Evolutionary conservation across 2,888 invertebrate genomes (phyloP).

Genomic region (Colletes collaris): DNA sequence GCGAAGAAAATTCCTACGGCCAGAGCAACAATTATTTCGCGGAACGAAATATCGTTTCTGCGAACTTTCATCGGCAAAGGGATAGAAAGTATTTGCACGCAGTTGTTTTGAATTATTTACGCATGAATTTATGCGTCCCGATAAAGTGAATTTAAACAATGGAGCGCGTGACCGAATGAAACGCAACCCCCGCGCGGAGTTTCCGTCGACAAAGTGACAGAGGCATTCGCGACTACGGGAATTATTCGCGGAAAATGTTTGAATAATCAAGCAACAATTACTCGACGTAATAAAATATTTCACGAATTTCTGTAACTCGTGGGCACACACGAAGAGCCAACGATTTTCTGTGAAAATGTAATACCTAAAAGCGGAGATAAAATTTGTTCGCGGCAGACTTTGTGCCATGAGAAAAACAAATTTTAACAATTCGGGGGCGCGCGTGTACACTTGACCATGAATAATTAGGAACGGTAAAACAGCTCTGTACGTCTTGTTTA

Average conservation of each 20-base stretch:
- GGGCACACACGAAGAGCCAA: too few species aligned
- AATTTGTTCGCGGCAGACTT: too few species aligned
- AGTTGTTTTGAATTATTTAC: conserved; percentile 46
- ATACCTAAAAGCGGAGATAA: too few species aligned
- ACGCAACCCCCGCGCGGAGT: conserved; percentile 15
- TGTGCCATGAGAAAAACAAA: too few species aligned
- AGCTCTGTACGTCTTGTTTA: too few species aligned
- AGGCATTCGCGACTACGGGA: not conserved
- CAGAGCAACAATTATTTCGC: conserved; percentile 38
- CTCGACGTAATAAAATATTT: not conserved
- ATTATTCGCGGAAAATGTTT: conserved; percentile 42
- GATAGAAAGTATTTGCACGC: conserved; percentile 39
- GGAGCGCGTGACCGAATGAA: conserved; percentile 32
- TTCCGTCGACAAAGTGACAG: conserved; percentile 20
- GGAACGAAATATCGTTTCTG: conserved; percentile 39
- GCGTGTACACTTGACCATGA: too few species aligned
- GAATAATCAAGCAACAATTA: not conserved
- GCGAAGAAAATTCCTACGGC: conserved; percentile 27
- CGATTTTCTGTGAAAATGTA: too few species aligned
- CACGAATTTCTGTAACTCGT: not conserved
- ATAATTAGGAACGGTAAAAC: too few species aligned
- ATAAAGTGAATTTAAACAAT: conserved; percentile 53
- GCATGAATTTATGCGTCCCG: conserved; percentile 46
- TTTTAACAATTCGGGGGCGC: too few species aligned
- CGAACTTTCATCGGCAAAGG: conserved; percentile 41